phyloP scores from a whole-genome alignment of 1,140 invertebrate genomes.

The Maniola jurtina region DNA sequence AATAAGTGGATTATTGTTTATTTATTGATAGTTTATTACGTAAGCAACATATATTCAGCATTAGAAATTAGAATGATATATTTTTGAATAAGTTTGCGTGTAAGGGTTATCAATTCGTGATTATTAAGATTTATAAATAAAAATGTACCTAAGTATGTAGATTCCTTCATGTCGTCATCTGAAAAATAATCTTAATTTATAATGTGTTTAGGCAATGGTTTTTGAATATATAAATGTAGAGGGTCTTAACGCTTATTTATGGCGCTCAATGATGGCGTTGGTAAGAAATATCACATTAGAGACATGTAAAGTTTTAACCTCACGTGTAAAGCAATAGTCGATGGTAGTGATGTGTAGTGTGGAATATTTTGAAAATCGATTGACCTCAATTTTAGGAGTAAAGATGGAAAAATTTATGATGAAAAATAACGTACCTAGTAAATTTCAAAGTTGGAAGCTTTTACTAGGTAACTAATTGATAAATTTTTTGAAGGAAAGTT shows the following conservation, averaged over 20 bases:
- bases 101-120: no score
- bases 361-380: no score
- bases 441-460: no score
- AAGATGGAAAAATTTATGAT: no score
- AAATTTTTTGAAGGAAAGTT: no score
- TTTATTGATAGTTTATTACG: neutral
- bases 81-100: neutral
- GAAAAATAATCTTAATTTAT: slow-evolving; percentile 9
- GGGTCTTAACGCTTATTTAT: slow-evolving; percentile 28
- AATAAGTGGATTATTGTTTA: slow-evolving; percentile 2
- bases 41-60: neutral
- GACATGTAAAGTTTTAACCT: neutral
- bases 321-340: slow-evolving; percentile 21
- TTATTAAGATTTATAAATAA: neutral
- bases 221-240: slow-evolving; percentile 11
- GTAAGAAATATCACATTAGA: slow-evolving; percentile 27
- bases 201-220: slow-evolving; percentile 2
- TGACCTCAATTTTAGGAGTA: neutral
- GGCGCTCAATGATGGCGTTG: neutral
- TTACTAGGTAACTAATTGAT: no score
- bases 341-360: neutral
- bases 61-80: neutral
- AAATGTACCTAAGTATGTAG: neutral
- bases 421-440: no score
- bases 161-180: neutral